Base-by-base conservation (phyloP, 2,888 invertebrate genomes). In the Eupithecia vulgata region DNA sequence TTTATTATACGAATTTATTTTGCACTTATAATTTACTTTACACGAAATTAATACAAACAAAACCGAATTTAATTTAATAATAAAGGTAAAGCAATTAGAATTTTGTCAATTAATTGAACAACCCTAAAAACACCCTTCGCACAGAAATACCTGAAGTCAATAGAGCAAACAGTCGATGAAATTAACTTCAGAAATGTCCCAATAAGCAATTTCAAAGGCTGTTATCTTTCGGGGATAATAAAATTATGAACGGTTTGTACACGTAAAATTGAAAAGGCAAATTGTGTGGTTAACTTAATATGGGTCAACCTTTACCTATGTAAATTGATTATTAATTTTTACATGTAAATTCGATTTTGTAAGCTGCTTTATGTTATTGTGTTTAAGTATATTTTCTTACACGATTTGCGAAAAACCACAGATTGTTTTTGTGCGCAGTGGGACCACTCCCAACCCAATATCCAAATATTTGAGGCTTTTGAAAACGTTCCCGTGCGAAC, bases 131-230 rank as follows among this genome's bases (percentile, higher is more conserved):
- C 17, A 61, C 61, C 61, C 61, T 61, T 34, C 30, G 59, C 61
- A 61, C 25, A 25, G 57, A 67, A 67, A 68, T 67, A 66, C 68
- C 61, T 70, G 34, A 70, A 71, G 72, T 72, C 72, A 61, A 75
- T 72, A 57, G 68, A 64, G 74, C 37, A 65, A 40, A 75, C 74
- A 72, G 71, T 76, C 61, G 74, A 74, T 73, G 69, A 57, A 74
- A 74, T 76, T 75, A 70, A 72, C 61, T 75, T 67, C 35, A 67
- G 62, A 35, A 37, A 66, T 72, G 66, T 61, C 48, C 61, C 52
- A 70, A 65, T 65, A 71, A 70, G 74, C 64, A 64, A 64, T 64
- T 64, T 35, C 64, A 37, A 37, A 64, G n/a, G n/a, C n/a, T 12
- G 37, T 64, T 40, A 64, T 64, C 64, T 64, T 40, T 21, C 35